These are phyloP conservation scores for Lontra canadensis DNA, from an alignment of 2,113 vertebrate species.

Conservation along the genomic window DNA sequence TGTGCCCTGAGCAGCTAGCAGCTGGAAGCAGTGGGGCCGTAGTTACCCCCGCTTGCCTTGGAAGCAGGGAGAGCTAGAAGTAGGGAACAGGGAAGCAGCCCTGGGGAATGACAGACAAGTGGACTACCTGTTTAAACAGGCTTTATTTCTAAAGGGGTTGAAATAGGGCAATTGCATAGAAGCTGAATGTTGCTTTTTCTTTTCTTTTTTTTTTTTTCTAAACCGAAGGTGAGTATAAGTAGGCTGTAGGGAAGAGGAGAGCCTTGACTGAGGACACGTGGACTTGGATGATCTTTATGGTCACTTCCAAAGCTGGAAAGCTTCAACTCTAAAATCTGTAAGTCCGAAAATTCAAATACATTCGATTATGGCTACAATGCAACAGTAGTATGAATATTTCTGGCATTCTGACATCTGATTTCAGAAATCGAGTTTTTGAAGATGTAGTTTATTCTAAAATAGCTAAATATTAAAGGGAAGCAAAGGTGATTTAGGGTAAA, in stretches of 20 bases:
- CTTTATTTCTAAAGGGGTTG: background rate
- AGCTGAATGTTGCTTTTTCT: background rate
- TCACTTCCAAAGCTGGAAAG: background rate
- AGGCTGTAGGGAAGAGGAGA: background rate
- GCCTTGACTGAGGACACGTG: background rate
- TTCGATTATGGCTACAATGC: background rate
- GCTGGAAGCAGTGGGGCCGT: background rate
- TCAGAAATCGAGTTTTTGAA: background rate
- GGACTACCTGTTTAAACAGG: background rate
- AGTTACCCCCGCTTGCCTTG: background rate
- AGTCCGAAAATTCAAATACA: background rate
- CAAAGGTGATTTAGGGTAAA: slow-evolving; percentile 14
- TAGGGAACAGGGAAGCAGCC: background rate
- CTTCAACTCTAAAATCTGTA: slow-evolving; percentile 34
- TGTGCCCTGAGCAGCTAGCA: background rate
- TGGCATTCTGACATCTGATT: background rate
- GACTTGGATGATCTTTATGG: background rate
- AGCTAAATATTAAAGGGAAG: background rate
- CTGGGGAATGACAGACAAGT: background rate
- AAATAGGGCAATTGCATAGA: background rate
- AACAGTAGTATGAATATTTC: background rate
- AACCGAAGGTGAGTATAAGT: background rate
- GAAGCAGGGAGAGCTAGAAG: background rate
- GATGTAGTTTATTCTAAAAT: slow-evolving; percentile 19
- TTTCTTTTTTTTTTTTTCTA: background rate